Conservation (phyloP, 2,113 vertebrate species). For the Chloroceryle aenea region DNA sequence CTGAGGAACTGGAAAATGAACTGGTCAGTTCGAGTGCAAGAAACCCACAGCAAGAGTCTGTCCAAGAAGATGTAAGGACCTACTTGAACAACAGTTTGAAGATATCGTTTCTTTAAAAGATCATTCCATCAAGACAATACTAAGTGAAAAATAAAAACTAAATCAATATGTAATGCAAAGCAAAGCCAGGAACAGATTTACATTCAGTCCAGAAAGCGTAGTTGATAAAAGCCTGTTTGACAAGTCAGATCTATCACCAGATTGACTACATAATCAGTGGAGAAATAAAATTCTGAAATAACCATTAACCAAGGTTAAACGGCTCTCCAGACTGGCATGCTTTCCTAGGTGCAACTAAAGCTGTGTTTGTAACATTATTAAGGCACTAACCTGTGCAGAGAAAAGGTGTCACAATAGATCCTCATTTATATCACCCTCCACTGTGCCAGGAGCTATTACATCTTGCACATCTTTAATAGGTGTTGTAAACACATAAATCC, state of each 20-base stretch:
- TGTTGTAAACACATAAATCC: not conserved
- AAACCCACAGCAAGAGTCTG: not conserved
- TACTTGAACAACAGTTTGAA: not conserved
- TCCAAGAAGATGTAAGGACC: not conserved
- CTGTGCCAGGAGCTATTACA: not conserved
- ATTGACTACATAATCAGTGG: not conserved
- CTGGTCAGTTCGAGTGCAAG: not conserved
- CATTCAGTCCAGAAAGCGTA: not conserved
- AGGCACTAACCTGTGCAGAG: not conserved
- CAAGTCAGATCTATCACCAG: not conserved
- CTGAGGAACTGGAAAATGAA: not conserved
- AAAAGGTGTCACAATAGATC: not conserved
- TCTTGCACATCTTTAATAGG: not conserved
- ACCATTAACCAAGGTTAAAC: not conserved
- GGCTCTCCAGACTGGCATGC: not conserved
- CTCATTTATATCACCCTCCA: not conserved
- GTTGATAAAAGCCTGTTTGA: not conserved
- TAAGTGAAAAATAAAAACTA: not conserved
- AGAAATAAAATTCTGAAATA: not conserved
- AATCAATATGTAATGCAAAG: not conserved
- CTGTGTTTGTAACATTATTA: not conserved
- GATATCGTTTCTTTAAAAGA: not conserved
- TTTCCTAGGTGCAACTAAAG: not conserved
- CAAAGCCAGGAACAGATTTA: not conserved
- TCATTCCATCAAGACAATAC: not conserved